These are phyloP conservation scores for Pterostichus madidus DNA, from an alignment of 2,888 invertebrate genomes.

Conservation along the genomic window DNA sequence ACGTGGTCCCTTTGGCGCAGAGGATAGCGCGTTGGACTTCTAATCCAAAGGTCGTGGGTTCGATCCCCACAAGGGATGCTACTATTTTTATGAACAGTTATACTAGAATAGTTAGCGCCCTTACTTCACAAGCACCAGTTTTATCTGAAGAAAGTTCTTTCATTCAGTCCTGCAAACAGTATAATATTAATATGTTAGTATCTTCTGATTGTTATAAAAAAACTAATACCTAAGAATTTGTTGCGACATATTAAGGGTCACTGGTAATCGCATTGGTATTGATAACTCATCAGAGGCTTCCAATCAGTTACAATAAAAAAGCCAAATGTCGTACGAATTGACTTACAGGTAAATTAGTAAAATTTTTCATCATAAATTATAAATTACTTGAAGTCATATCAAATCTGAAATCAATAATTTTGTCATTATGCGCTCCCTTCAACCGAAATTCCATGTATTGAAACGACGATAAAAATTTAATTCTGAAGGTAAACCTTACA, in stretches of 20 bases:
- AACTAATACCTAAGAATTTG: too few species aligned
- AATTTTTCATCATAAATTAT: conserved; percentile 59
- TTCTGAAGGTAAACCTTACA: neutral
- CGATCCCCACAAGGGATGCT: conserved; percentile 91
- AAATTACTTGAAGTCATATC: conserved; percentile 46
- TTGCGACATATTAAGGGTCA: too few species aligned
- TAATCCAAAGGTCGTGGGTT: conserved; percentile 94
- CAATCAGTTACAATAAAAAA: conserved; percentile 43
- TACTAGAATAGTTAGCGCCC: too few species aligned
- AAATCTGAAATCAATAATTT: conserved; percentile 62
- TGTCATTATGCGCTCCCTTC: conserved; percentile 32
- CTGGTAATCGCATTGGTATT: neutral
- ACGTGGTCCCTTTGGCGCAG: conserved; percentile 90
- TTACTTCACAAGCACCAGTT: too few species aligned
- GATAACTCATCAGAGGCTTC: conserved; percentile 42
- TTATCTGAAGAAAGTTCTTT: too few species aligned
- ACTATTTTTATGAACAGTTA: too few species aligned
- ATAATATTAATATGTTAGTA: too few species aligned
- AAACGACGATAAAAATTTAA: conserved; percentile 34
- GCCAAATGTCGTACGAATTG: conserved; percentile 52
- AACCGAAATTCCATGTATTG: conserved; percentile 35
- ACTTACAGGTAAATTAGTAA: conserved; percentile 56
- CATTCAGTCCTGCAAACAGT: too few species aligned
- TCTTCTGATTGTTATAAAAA: too few species aligned
- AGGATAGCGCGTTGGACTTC: conserved; percentile 94